phyloP scores from a whole-genome alignment of 2,113 vertebrate species.

The Onychostruthus taczanowskii region DNA sequence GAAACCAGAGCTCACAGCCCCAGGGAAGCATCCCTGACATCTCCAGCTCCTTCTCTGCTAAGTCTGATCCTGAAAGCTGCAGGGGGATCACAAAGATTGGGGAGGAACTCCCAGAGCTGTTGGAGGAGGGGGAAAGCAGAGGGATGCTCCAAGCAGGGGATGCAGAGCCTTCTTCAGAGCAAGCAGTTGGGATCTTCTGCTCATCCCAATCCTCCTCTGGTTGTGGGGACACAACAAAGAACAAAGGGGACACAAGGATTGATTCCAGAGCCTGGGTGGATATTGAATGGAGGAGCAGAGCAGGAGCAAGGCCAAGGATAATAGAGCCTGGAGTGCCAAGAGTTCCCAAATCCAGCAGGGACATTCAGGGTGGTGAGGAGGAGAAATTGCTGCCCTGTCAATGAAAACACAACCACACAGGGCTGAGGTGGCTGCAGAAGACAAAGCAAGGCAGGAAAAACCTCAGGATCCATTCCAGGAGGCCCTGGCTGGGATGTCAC shows the following conservation, averaged over 20 bases:
- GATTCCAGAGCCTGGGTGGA: not conserved
- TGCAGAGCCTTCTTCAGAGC: not conserved
- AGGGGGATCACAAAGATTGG: rapidly evolving
- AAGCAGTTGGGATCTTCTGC: not conserved
- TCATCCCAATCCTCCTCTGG: not conserved
- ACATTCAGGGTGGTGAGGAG: not conserved
- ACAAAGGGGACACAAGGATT: not conserved
- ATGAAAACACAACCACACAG: not conserved
- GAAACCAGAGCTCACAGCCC: not conserved
- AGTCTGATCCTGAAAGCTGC: not conserved
- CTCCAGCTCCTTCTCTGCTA: not conserved
- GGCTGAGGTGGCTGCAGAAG: not conserved
- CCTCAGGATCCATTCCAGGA: not conserved
- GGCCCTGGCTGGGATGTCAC: not conserved
- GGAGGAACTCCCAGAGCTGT: not conserved
- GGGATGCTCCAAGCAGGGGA: not conserved
- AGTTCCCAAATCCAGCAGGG: not conserved
- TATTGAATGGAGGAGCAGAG: not conserved
- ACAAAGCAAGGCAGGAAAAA: not conserved
- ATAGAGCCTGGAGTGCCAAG: not conserved
- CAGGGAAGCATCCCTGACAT: not conserved
- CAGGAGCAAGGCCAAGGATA: not conserved
- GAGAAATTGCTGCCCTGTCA: not conserved
- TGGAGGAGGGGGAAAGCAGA: not conserved
- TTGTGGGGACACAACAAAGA: too few species aligned